These are phyloP conservation scores for Todus mexicanus DNA, from an alignment of 2,797 vertebrate species.

Conservation along the genomic window DNA sequence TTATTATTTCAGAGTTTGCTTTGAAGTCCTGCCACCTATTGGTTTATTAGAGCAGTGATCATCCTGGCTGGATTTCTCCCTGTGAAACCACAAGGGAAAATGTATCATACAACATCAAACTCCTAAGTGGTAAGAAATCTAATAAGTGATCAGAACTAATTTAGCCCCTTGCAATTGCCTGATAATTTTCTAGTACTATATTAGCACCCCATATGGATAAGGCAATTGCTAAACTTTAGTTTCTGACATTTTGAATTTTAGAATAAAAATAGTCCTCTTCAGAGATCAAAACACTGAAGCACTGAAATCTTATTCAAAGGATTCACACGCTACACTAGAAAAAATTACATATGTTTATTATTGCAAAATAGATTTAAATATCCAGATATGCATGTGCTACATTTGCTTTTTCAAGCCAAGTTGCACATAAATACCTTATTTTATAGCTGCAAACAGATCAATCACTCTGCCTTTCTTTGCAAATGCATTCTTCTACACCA, in stretches of 20 bases:
- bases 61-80: not conserved
- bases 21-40: conserved; percentile 64
- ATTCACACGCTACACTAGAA: not conserved
- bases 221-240: not conserved
- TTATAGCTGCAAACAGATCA: conserved; percentile 51
- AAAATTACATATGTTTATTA: conserved; percentile 47
- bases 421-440: conserved; percentile 28
- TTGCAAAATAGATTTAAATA: conserved; percentile 49
- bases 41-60: conserved; percentile 5
- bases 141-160: not conserved
- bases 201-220: not conserved
- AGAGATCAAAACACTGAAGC: not conserved
- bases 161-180: not conserved
- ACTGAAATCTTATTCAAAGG: not conserved
- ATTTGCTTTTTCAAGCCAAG: conserved; percentile 36
- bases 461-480: conserved; percentile 34
- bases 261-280: not conserved
- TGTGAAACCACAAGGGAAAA: not conserved
- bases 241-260: not conserved
- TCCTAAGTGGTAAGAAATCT: not conserved
- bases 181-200: not conserved
- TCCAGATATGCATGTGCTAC: not conserved
- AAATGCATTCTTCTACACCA: not conserved
- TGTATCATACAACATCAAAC: not conserved
- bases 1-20: conserved; percentile 15